Conservation (phyloP, 2,888 invertebrate species). For the Morinoia aosen region DNA sequence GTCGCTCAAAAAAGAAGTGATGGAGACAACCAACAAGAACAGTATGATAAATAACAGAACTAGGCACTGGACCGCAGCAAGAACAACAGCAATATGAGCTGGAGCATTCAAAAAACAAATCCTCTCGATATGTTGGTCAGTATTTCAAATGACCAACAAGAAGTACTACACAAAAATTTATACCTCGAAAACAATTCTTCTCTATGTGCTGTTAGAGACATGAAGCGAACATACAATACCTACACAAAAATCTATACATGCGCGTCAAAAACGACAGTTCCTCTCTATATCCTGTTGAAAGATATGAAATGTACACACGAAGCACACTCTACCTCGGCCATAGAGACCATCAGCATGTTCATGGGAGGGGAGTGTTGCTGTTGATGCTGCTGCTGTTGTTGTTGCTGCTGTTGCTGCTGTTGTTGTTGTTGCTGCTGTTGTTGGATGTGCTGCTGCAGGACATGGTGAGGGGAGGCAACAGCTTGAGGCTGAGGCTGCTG, state of each 20-base stretch:
- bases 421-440: slow-evolving; percentile 60
- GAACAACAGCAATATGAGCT: not conserved
- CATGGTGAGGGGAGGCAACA: not conserved
- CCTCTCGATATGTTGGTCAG: not conserved
- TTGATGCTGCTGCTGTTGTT: slow-evolving; percentile 58
- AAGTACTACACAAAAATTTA: too few relatives aligned
- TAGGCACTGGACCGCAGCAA: not conserved
- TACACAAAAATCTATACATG: too few relatives aligned
- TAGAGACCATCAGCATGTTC: slow-evolving; percentile 12
- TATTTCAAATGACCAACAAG: too few relatives aligned
- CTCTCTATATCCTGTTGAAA: not conserved
- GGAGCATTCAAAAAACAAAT: not conserved
- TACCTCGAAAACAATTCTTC: too few relatives aligned
- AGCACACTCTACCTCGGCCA: not conserved
- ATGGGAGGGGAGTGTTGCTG: slow-evolving; percentile 42
- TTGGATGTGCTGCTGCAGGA: slow-evolving; percentile 65
- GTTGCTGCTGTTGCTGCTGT: slow-evolving; percentile 67
- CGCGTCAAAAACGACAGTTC: too few relatives aligned
- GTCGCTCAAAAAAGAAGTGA: too few relatives aligned
- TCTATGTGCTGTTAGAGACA: too few relatives aligned
- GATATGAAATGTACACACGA: not conserved
- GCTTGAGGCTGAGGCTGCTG: not conserved
- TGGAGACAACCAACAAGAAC: too few relatives aligned
- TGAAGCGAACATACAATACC: too few relatives aligned
- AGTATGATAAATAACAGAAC: too few relatives aligned